Base-by-base conservation (phyloP, 2,113 vertebrate species). In the Diphyllodes magnificus region DNA sequence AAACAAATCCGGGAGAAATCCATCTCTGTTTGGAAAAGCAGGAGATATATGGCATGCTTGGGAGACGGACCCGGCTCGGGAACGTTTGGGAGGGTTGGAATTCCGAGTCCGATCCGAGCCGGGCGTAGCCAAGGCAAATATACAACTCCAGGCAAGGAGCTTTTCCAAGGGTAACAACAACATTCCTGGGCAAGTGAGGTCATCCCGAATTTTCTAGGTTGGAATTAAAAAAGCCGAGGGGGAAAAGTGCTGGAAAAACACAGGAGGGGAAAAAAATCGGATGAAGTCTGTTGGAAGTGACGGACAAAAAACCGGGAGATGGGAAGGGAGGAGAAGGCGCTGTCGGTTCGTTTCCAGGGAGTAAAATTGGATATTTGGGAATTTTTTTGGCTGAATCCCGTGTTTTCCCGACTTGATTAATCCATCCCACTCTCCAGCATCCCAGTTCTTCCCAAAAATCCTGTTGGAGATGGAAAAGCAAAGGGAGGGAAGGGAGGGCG, bases 41-140 rank as follows among this genome's bases (percentile, higher is more conserved):
- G 97, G 98, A 99, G 98, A 99, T 99, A 98, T 99, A 99, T 98
- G 98, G 97, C 97, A 97, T 99, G 98, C 99, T 98, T 99, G 98
- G 99, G 97, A 98, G 98, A 98, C 89, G 82, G 98, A 98, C 98
- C 98, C 97, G 96, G 98, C 98, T 98, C 97, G 98, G 98, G 98
- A 99, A 99, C 98, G 97, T 99, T 99, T 97, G 98, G 98, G 63
- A 77, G 63, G 63, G 39, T 28, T 45, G 83, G 72, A 23, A 86
- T 77, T 53, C 63, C 3, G 2, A 77, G 45, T 15, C 2, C 3
- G 72, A 68, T 51, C 45, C 0, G 28, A 60, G 63, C 33, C 20
- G 39, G 27, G 15, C 18, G 22, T 5, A 45, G 72, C 72, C 72
- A 86, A 86, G 54, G 53, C 83, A 86, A 86, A 99, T 99, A 99